Conservation (phyloP, 2,113 vertebrate species). For the Vulpes vulpes region DNA sequence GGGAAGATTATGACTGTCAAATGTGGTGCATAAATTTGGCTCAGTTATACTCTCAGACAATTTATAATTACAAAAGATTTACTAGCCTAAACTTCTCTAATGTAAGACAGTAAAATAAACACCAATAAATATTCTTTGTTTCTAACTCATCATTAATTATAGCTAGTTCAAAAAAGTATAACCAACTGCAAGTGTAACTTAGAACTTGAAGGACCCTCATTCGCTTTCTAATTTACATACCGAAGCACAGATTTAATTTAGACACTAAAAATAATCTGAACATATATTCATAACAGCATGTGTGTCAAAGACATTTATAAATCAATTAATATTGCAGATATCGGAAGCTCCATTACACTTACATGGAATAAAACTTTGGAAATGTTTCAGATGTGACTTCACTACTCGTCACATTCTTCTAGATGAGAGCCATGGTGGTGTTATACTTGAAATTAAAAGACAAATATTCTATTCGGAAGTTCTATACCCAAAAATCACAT, state of each 20-base stretch:
- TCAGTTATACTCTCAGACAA: slow-evolving; percentile 55
- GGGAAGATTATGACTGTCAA: slow-evolving; percentile 79
- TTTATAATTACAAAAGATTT: slow-evolving; percentile 73
- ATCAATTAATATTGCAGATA: background rate
- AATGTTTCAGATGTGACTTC: slow-evolving; percentile 31
- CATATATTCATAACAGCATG: background rate
- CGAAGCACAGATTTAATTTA: background rate
- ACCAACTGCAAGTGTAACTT: background rate
- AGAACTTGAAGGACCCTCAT: background rate
- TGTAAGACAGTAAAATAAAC: slow-evolving; percentile 67
- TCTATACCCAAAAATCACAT: background rate
- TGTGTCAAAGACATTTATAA: background rate
- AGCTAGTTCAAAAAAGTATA: slow-evolving; percentile 41
- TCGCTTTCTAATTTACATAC: background rate
- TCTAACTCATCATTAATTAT: slow-evolving; percentile 62
- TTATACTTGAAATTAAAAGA: background rate
- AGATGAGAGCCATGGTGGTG: background rate
- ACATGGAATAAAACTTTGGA: slow-evolving; percentile 9
- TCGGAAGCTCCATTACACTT: background rate
- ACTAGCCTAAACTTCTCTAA: slow-evolving; percentile 65
- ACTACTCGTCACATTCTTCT: background rate
- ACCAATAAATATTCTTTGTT: slow-evolving; percentile 61
- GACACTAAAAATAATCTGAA: slow-evolving; percentile 42
- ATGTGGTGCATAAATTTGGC: slow-evolving; percentile 68
- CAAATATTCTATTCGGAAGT: background rate